Percentiles rank a stretch among this genome's conserved stretches.
Evolutionary conservation across 2,888 invertebrate genomes (phyloP).

Genomic region (Salpingus planirostris): DNA sequence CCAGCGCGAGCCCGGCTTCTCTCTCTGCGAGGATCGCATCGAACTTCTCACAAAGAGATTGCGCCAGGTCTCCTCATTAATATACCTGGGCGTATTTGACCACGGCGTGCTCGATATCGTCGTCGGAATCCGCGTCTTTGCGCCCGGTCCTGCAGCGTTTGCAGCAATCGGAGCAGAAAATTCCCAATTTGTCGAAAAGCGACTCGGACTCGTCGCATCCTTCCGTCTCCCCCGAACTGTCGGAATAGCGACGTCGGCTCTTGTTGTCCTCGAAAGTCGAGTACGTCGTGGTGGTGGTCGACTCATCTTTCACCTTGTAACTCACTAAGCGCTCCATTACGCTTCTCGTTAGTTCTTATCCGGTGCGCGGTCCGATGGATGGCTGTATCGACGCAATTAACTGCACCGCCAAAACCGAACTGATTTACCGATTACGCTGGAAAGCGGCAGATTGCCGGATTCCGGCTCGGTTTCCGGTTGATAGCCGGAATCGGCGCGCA

Average conservation of each 20-base stretch:
- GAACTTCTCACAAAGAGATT: no score
- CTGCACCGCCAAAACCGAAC: conserved; percentile 6
- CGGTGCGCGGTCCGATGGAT: no score
- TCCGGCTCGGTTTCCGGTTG: conserved; percentile 9
- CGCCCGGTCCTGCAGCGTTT: conserved; percentile 11
- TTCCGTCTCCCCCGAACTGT: no score
- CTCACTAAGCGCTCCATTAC: conserved; percentile 23
- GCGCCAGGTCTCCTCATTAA: no score
- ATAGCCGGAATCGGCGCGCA: no score
- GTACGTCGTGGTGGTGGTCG: conserved; percentile 21
- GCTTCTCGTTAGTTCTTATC: no score
- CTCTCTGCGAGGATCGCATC: no score
- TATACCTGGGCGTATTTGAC: conserved; percentile 25
- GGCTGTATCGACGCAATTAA: conserved; percentile 5
- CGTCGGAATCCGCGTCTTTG: conserved; percentile 24
- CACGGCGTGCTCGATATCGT: conserved; percentile 25
- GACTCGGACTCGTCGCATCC: no score
- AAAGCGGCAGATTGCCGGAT: conserved; percentile 8
- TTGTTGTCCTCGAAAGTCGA: conserved; percentile 20
- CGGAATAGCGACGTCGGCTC: no score
- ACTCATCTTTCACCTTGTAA: conserved; percentile 22
- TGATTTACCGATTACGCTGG: conserved; percentile 5
- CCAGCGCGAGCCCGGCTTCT: no score
- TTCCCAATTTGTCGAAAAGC: no score
- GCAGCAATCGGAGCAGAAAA: conserved; percentile 17